Evolutionary conservation across 2,888 invertebrate genomes (phyloP).

Genomic region (Eustalomyia histrio): DNA sequence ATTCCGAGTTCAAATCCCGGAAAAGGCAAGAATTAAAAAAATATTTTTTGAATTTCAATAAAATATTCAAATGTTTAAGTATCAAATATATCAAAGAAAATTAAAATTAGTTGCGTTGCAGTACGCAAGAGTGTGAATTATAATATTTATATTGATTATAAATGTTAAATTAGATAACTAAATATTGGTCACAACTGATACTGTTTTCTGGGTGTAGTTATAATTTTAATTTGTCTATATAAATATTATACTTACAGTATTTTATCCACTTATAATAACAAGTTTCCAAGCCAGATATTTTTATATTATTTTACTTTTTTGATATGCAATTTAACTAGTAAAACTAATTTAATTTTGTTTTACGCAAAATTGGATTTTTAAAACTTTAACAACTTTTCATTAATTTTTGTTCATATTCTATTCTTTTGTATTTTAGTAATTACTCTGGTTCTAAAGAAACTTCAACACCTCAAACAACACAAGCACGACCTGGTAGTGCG

Average conservation of each 20-base stretch:
- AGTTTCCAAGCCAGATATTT: neutral
- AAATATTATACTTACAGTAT: neutral
- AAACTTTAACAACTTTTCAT: neutral
- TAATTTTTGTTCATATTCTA: constrained; percentile 3
- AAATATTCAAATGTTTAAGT: no score
- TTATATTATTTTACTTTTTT: neutral
- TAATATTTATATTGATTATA: no score
- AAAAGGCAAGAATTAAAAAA: no score
- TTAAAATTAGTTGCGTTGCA: no score
- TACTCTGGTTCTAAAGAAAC: constrained; percentile 79
- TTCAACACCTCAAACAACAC: constrained; percentile 74
- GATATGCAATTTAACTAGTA: constrained; percentile 13
- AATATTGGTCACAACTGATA: no score
- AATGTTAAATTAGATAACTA: no score
- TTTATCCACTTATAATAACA: constrained; percentile 1
- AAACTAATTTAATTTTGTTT: constrained; percentile 20
- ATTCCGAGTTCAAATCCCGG: no score
- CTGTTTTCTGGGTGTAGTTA: no score
- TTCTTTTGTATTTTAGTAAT: constrained; percentile 73
- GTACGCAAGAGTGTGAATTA: no score
- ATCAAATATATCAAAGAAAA: no score
- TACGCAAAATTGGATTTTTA: neutral
- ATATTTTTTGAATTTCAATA: no score
- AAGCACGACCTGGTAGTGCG: constrained; percentile 67
- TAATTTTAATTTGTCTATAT: no score